Percentiles rank a stretch among this genome's conserved stretches.
These are phyloP conservation scores for Harlomillsia oculata DNA, from an alignment of 1,140 invertebrate genomes.

Conservation along the genomic window DNA sequence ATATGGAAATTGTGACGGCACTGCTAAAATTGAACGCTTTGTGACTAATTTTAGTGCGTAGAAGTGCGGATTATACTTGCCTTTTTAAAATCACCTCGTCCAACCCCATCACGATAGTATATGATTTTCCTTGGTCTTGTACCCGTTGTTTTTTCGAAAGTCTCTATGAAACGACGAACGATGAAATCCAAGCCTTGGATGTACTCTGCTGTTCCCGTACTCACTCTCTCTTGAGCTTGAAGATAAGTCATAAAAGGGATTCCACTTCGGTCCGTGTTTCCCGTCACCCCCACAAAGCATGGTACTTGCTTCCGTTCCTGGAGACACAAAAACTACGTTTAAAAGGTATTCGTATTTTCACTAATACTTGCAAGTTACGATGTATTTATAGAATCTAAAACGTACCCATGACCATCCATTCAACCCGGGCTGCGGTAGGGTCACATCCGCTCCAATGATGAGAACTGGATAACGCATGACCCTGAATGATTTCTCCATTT, in stretches of 20 bases:
- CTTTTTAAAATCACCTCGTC: conserved; percentile 42
- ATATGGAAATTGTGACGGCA: too few relatives aligned
- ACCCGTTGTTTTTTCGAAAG: conserved; percentile 31
- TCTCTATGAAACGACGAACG: conserved; percentile 35
- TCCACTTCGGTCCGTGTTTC: conserved; percentile 12
- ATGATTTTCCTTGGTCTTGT: conserved; percentile 40
- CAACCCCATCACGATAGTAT: conserved; percentile 44
- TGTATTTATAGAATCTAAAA: background rate
- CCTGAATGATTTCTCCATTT: background rate
- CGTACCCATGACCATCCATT: background rate
- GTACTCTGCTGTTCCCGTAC: conserved; percentile 33
- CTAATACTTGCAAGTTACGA: too few relatives aligned
- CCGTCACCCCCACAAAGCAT: conserved; percentile 20
- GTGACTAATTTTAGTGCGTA: too few relatives aligned
- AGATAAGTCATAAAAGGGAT: conserved; percentile 27
- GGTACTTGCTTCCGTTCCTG: background rate
- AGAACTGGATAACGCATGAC: conserved; percentile 45
- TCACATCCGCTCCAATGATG: conserved; percentile 77
- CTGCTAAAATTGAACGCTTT: too few relatives aligned
- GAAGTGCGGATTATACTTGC: too few relatives aligned
- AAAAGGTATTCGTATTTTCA: background rate
- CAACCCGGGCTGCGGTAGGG: conserved; percentile 61
- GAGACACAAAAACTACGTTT: background rate
- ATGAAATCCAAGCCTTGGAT: conserved; percentile 36
- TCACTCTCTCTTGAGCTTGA: conserved; percentile 22